Conservation (phyloP, 1,140 invertebrate species). For the Drepana arcuata region DNA sequence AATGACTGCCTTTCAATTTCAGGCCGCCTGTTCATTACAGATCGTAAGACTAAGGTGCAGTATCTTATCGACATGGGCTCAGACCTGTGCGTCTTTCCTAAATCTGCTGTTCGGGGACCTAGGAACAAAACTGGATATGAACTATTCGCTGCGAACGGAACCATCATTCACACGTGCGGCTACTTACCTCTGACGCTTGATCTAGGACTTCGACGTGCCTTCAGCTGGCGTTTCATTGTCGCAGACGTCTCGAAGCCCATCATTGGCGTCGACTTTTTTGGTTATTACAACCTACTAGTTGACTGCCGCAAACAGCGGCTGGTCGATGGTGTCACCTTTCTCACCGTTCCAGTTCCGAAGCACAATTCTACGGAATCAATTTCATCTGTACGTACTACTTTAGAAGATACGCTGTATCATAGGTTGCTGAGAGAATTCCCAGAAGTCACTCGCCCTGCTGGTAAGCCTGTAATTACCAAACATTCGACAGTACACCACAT, state of each 20-base stretch:
- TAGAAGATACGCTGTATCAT: neutral
- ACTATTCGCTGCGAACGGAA: neutral
- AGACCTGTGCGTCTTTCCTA: neutral
- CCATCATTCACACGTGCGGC: neutral
- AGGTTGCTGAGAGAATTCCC: neutral
- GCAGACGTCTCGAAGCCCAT: neutral
- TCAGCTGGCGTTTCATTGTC: conserved; percentile 1
- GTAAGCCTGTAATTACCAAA: neutral
- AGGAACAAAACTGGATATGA: neutral
- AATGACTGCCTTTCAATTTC: neutral
- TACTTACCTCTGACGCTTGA: neutral
- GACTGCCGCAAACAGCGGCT: neutral
- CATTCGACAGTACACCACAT: neutral
- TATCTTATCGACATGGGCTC: neutral
- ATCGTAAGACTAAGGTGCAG: neutral
- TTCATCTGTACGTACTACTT: neutral
- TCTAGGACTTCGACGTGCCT: neutral
- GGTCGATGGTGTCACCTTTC: neutral
- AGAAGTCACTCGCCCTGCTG: neutral
- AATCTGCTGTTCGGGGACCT: neutral
- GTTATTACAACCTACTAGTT: neutral
- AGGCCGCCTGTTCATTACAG: neutral
- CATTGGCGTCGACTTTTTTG: conserved; percentile 1
- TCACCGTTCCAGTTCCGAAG: neutral
- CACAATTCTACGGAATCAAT: neutral